A percentile compares a stretch with the other conserved stretches of the same genome.
Conservation (phyloP, 2,888 invertebrate species). For the Halocaridina rubra region DNA sequence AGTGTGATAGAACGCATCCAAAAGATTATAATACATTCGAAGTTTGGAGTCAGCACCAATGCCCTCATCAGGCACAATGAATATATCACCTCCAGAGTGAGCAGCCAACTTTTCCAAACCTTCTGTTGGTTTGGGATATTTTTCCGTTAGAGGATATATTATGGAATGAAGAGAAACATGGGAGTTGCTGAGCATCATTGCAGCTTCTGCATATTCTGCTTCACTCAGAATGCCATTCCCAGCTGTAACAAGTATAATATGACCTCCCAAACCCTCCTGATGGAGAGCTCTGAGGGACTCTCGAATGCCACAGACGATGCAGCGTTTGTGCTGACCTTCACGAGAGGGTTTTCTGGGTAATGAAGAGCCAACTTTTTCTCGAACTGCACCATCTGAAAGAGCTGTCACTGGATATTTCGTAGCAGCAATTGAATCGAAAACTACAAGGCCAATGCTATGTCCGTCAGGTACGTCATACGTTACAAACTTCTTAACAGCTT, state of each 20-base stretch:
- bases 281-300: constrained; percentile 64
- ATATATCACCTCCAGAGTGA: constrained; percentile 70
- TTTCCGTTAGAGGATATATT: constrained; percentile 60
- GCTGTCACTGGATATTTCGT: constrained; percentile 56
- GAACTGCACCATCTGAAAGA: constrained; percentile 64
- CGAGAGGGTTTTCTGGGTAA: constrained; percentile 72
- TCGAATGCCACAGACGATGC: constrained; percentile 65
- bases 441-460: constrained; percentile 67
- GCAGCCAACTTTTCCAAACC: constrained; percentile 71
- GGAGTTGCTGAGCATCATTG: constrained; percentile 27
- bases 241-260: constrained; percentile 53
- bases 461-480: constrained; percentile 71
- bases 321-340: constrained; percentile 70
- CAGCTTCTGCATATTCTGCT: constrained; percentile 27
- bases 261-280: constrained; percentile 37
- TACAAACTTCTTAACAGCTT: constrained; percentile 74
- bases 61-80: constrained; percentile 72
- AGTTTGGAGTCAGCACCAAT: constrained; percentile 65
- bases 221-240: constrained; percentile 50
- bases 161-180: constrained; percentile 58
- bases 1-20: constrained; percentile 66
- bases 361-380: constrained; percentile 71
- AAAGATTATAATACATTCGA: constrained; percentile 65
- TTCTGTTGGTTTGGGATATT: constrained; percentile 54
- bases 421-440: constrained; percentile 51